Evolutionary conservation across 2,888 invertebrate genomes (phyloP), one percentile per base, ranked within the genome.

Genomic region (Tiliacea aurago): DNA sequence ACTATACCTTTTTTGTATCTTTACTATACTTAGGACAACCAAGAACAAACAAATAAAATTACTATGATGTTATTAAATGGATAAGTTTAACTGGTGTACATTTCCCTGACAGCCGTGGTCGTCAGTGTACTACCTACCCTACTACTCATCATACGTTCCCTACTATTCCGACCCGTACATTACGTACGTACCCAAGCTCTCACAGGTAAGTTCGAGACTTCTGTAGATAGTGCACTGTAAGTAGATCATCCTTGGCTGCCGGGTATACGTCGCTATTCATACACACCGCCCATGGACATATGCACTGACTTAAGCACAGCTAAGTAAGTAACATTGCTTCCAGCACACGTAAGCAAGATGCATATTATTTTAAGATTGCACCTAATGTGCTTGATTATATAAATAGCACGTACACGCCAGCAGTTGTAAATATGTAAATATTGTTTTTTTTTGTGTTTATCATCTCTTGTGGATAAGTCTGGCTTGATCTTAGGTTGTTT

Each of bases 121-220:
- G 80, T 94, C 95, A 80, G 84, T 88, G 88, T 96, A 95, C 95
- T 95, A 95, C 93, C 76, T 79, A 78, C 75, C 75, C 61, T 79
- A 79, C 75, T 76, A 76, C 75, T 91, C 94, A 76, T 92, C 94
- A 83, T 90, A 90, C 82, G 90, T 92, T 86, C 94, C 94, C 87
- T 93, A 91, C 91, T 94, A 94, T 93, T 91, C 93, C 93, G 88
- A 91, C 84, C 95, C 95, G 91, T 94, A 93, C 92, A 86, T 94
- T 88, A 88, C 94, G 84, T 95, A 95, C 87, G 91, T 93, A 89
- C 95, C 96, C 80, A 94, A 88, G 90, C 91, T 95, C 81, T 93
- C 95, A 58, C 95, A 95, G 95, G 96, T 96, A 91, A 95, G 96
- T 94, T 64, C 47, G 66, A 82, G 72, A 74, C 73, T 67, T 69